phyloP scores from a whole-genome alignment of 2,888 invertebrate genomes.

The Drosophila koepferae region DNA sequence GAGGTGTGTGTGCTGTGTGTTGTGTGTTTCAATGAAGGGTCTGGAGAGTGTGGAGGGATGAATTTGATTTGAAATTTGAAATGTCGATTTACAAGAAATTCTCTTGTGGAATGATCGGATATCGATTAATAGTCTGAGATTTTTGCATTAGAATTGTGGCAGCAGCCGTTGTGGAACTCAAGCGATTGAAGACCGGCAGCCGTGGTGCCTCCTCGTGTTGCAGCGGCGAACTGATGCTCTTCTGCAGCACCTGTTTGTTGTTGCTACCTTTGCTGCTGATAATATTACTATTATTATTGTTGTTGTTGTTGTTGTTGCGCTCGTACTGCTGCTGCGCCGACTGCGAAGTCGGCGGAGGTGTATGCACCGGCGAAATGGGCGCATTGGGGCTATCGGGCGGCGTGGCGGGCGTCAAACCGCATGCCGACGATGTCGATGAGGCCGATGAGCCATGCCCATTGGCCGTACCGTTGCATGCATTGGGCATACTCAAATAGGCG shows the following conservation, averaged over 20 bases:
- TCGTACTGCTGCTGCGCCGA: constrained; percentile 37
- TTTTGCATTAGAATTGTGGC: constrained; percentile 27
- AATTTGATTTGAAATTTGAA: neutral
- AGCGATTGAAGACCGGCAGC: constrained; percentile 92
- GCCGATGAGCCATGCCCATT: constrained; percentile 41
- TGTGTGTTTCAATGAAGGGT: neutral
- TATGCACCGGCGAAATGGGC: constrained; percentile 83
- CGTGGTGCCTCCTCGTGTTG: constrained; percentile 85
- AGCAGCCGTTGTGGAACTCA: constrained; percentile 86
- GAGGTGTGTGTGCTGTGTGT: neutral
- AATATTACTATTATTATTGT: constrained; percentile 30
- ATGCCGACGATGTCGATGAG: constrained; percentile 62
- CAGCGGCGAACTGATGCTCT: constrained; percentile 76
- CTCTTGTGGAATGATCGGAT: constrained; percentile 28
- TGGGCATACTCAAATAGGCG: constrained; percentile 44
- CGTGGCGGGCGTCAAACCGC: constrained; percentile 71
- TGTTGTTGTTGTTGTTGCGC: constrained; percentile 32
- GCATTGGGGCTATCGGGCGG: constrained; percentile 84
- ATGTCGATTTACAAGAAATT: constrained; percentile 19
- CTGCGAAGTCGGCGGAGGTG: constrained; percentile 77
- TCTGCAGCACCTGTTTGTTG: constrained; percentile 75
- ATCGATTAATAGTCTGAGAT: constrained; percentile 30
- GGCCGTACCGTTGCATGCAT: constrained; percentile 5
- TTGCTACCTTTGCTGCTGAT: neutral
- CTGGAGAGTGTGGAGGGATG: neutral